Evolutionary conservation across 2,888 invertebrate genomes (phyloP), one percentile per base, ranked within the genome.

Genomic region (Phengaris alcon): DNA sequence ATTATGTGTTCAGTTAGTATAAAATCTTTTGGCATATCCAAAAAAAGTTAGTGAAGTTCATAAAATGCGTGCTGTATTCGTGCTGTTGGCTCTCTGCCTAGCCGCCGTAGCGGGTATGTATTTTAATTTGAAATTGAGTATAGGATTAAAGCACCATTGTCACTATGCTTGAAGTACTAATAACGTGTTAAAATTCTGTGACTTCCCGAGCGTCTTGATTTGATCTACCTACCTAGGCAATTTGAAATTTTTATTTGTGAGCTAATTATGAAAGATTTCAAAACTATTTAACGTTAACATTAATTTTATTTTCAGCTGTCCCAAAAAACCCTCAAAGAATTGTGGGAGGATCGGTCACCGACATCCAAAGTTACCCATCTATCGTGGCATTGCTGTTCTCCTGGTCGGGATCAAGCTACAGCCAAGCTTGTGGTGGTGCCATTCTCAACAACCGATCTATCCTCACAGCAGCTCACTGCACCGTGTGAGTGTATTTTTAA

Each of bases 401-500:
- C 0, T 76, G 68, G 35, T 75, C 75, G 4, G 79, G 75, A 6
- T 0, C 78, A 2, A 75, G 68, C 13, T 83, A 77, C 73, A 74
- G 48, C 7, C 80, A 80, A 22, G 0, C 48, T 59, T 81, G 80
- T 64, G 83, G 82, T 15, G 86, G 86, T 10, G 76, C 82, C 35
- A 82, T 87, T 44, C 15, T 85, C 7, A 87, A 84, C 78, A 81
- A 79, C 54, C 80, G 84, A 73, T 79, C 84, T 8, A 54, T 87
- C n/a, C 79, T 87, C 5, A 80, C 84, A 1, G 86, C 86, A 69
- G 87, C 85, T 73, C 86, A 86, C 72, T 87, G 88, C 75, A 76
- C 79, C 8, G 0, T 52, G 87, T 79, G 74, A 77, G 77, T 74
- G 10, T 5, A 68, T 35, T 35, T 35, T 35, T 35, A 3, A 35